Evolutionary conservation across 2,113 vertebrate genomes (phyloP), one percentile per base, ranked within the genome.

Genomic region (Planiliza haematocheilus): DNA sequence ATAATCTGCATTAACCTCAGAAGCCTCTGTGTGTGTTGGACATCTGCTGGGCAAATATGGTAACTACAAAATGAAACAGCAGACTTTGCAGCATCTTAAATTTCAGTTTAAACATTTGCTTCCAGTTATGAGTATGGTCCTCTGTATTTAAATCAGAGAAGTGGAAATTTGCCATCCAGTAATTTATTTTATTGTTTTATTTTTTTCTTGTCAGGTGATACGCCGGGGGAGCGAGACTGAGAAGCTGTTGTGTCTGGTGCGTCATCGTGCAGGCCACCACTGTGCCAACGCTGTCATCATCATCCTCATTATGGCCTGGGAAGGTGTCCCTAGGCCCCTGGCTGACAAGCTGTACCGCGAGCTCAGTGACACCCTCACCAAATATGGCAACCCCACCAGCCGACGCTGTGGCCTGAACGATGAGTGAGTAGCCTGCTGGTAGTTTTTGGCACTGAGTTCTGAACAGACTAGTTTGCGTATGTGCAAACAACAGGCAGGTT

Each of bases 361-460:
- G 76, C 91, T 99, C 86, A 94, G 95, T 0, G 95, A 95, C 63
- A 96, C 95, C 13, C 93, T 99, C 90, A 97, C 96, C 74, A 95
- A 96, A 88, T 95, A 91, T 0, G 98, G 98, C 85, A 99, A 99
- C 91, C 94, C 97, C 86, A 99, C 98, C 89, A 97, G 95, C 89
- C 95, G 98, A 62, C 96, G 98, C 90, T 99, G 98, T 12, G 97
- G 96, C 89, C 94, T 99, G 87, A 99, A 99, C 0, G 97, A 99
- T 0, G 97, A 97, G 98, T 98, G 84, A 89, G 97, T 96, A 52
- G 42, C 43, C 10, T 8, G 69, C 13, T 8, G 14, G 5, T 10
- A 3, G 36, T 45, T 58, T 64, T 49, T 53, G 16, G 53, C 18
- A 24, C 7, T n/a, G 2, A 4, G 20, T 55, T 48, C 51, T 8